Percentiles rank a stretch among this genome's conserved stretches.
Evolutionary conservation across 2,888 invertebrate genomes (phyloP).

Genomic region (Hetaerina titia): DNA sequence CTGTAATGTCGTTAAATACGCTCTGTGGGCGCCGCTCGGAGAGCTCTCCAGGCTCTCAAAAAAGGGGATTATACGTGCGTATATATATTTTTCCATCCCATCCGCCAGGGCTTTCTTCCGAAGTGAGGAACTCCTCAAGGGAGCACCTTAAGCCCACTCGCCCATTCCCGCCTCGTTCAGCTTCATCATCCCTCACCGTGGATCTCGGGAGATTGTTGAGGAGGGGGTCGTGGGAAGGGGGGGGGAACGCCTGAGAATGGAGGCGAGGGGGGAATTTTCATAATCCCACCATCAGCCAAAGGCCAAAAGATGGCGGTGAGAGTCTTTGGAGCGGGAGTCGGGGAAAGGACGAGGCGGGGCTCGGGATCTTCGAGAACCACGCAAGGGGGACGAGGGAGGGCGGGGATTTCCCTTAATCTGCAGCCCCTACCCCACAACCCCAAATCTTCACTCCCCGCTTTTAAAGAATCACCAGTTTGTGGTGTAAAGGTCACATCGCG

Average conservation of each 20-base stretch:
- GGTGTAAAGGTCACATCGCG: too few relatives aligned
- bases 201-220: background rate
- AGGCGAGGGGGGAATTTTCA: slow-evolving; percentile 28
- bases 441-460: background rate
- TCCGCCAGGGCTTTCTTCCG: background rate
- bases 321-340: background rate
- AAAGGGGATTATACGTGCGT: background rate
- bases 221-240: background rate
- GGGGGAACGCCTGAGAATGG: background rate
- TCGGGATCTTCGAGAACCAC: background rate
- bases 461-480: too few relatives aligned
- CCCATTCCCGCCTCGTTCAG: background rate
- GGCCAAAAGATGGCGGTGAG: background rate
- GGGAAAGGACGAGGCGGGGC: background rate
- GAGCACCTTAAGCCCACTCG: background rate
- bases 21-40: too few relatives aligned
- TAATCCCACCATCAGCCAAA: slow-evolving; percentile 51
- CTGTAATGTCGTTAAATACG: too few relatives aligned
- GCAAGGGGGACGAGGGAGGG: background rate
- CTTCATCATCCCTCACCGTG: background rate
- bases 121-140: background rate
- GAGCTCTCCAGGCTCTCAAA: too few relatives aligned
- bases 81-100: background rate
- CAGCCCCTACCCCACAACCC: background rate
- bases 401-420: too few relatives aligned